Conservation (phyloP, 1,140 invertebrate species). For the Whitmania pigra region DNA sequence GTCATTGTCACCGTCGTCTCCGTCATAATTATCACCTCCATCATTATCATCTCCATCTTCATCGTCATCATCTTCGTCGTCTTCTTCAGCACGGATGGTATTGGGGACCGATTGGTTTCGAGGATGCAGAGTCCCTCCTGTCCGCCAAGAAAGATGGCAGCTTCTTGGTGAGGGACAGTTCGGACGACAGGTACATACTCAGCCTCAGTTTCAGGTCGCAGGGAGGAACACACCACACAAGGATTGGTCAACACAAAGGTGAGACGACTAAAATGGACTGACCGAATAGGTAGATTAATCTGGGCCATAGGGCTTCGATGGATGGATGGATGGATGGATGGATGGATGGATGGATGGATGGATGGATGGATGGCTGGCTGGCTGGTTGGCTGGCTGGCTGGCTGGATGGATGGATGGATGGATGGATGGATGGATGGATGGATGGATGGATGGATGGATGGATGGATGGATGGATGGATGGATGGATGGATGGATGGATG, state of each 20-base stretch:
- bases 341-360: neutral
- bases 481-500: slow-evolving; percentile 14
- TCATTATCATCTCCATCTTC: neutral
- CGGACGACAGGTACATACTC: slow-evolving; percentile 93
- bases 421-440: slow-evolving; percentile 5
- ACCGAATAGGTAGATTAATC: neutral
- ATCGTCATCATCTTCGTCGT: neutral
- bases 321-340: neutral
- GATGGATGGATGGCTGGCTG: neutral
- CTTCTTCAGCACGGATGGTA: slow-evolving; percentile 81
- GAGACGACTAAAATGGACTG: neutral
- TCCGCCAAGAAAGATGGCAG: slow-evolving; percentile 78
- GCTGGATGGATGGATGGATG: neutral
- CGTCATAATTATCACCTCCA: slow-evolving; percentile 1
- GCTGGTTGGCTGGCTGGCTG: neutral
- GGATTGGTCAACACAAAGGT: slow-evolving; percentile 65
- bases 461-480: slow-evolving; percentile 14
- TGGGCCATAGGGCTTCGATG: neutral
- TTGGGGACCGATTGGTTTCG: slow-evolving; percentile 88
- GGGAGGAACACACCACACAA: slow-evolving; percentile 77
- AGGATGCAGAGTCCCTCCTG: slow-evolving; percentile 84
- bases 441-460: slow-evolving; percentile 12
- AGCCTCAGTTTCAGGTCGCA: slow-evolving; percentile 89
- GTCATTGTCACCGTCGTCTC: neutral
- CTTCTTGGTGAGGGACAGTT: slow-evolving; percentile 91